Evolutionary conservation across 2,113 vertebrate genomes (phyloP), one percentile per base, ranked within the genome.

Genomic region (Nesoenas mayeri): DNA sequence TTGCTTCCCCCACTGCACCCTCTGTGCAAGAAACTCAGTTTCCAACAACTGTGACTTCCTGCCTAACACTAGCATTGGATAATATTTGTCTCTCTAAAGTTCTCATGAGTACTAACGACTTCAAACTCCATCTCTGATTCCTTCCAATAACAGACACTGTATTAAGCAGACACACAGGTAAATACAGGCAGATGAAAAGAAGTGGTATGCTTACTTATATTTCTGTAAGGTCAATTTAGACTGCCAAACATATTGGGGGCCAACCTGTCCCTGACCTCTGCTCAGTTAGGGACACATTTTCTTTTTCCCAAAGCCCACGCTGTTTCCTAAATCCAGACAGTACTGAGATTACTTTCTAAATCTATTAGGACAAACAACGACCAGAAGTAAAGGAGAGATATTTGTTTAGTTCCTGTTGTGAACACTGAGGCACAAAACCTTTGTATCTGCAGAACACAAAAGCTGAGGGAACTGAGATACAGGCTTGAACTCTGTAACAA

Each of bases 291-390:
- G 36, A 88, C 38, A 66, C 18, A 15, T 7, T 32, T 14, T 56
- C 22, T 73, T 91, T 88, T 79, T 74, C 11, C 38, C 44, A 22
- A 91, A 88, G 71, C 48, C 62, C 82, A 90, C 47, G 53, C 42
- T 70, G 22, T 73, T 91, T 95, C 64, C 47, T 79, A 74, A 47
- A 19, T 44, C 32, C 70, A 87, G 73, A 61, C 21, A 87, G 53
- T 74, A 78, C 42, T 74, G 34, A 91, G 72, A 64, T 94, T 82
- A 73, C 67, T 60, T 91, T 78, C 82, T 80, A 91, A 83, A 78
- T 53, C 82, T 88, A 77, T 86, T 90, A 88, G 67, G 75, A 70
- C 40, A 92, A 95, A 81, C 57, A 89, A 61, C 62, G 67, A 38
- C 51, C 48, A 70, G 26, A 93, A 54, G 62, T 58, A 88, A 82